These are phyloP conservation scores for Aphidius gifuensis DNA, from an alignment of 1,140 invertebrate genomes.

Conservation along the genomic window DNA sequence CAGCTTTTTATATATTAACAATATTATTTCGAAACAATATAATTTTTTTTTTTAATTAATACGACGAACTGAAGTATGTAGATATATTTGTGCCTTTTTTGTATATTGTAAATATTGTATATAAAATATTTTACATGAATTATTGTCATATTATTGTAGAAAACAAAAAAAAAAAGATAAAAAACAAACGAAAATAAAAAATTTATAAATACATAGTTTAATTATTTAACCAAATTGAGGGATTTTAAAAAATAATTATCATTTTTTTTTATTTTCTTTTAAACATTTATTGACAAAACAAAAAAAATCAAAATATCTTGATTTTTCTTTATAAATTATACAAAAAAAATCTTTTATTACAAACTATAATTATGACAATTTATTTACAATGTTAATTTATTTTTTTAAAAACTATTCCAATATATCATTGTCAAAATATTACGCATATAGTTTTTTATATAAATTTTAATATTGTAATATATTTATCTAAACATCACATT, in stretches of 20 bases:
- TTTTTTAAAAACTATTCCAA: neutral
- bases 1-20: neutral
- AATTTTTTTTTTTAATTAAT: constrained; percentile 39
- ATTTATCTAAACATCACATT: constrained; percentile 43
- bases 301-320: constrained; percentile 7
- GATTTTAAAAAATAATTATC: constrained; percentile 2
- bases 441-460: neutral
- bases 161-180: neutral
- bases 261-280: constrained; percentile 14
- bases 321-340: neutral
- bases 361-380: constrained; percentile 21
- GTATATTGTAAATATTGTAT: constrained; percentile 54
- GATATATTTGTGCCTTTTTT: constrained; percentile 53
- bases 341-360: constrained; percentile 26
- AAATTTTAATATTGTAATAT: constrained; percentile 4
- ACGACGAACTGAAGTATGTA: constrained; percentile 46
- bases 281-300: constrained; percentile 2
- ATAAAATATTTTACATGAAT: constrained; percentile 51
- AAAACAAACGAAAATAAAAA: constrained; percentile 38
- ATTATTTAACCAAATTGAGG: no score
- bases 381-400: constrained; percentile 21
- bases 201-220: constrained; percentile 21
- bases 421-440: neutral
- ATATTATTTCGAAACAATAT: neutral
- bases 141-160: constrained; percentile 38